Evolutionary conservation across 2,797 vertebrate species (phyloP).

Genomic region (Cyprinodon diabolis): DNA sequence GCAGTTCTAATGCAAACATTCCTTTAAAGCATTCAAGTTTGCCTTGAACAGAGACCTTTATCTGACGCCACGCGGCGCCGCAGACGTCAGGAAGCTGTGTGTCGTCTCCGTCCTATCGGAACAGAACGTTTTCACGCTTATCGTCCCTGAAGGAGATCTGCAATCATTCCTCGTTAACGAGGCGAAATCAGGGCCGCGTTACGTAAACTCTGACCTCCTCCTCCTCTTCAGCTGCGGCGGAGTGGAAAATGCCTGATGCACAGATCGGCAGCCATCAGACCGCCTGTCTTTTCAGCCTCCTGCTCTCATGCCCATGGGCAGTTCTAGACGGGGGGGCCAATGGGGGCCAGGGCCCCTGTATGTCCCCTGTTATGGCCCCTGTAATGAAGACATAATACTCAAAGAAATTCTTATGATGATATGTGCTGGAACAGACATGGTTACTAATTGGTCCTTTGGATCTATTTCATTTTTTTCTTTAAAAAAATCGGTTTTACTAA

Average conservation of each 20-base stretch:
- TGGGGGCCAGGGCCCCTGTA: too few species aligned
- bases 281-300: conserved; percentile 18
- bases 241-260: background rate
- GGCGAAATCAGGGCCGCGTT: conserved; percentile 1
- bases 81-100: background rate
- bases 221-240: background rate
- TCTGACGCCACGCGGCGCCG: background rate
- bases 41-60: background rate
- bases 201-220: background rate
- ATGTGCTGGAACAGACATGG: too few species aligned
- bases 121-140: conserved; percentile 4
- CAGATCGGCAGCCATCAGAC: background rate
- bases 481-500: too few species aligned
- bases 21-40: background rate
- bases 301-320: background rate
- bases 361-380: too few species aligned
- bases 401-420: too few species aligned
- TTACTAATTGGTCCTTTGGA: too few species aligned
- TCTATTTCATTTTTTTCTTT: too few species aligned
- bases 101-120: conserved; percentile 24
- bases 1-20: background rate
- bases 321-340: too few species aligned
- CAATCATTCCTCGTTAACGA: background rate
- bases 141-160: conserved; percentile 16
- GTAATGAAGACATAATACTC: too few species aligned